Percentiles rank a stretch among this genome's conserved stretches.
Evolutionary conservation across 1,140 invertebrate species (phyloP).

Genomic region (Liolophura sinensis): DNA sequence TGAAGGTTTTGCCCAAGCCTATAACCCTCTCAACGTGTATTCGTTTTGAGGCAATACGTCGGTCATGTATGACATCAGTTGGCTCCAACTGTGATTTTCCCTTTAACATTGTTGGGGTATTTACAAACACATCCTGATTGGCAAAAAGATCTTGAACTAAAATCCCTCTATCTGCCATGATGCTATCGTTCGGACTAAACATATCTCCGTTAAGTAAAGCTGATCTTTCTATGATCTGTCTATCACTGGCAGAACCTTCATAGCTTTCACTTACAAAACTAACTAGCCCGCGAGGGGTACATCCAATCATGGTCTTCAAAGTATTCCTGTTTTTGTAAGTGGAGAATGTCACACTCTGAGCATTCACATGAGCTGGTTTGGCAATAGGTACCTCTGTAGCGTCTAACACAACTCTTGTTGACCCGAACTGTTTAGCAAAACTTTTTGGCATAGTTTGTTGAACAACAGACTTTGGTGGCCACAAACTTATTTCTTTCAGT

Average conservation of each 20-base stretch:
- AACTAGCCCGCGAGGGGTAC: constrained; percentile 14
- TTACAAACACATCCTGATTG: constrained; percentile 16
- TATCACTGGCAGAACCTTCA: constrained; percentile 17
- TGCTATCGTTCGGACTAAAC: constrained; percentile 18
- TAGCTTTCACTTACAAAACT: constrained; percentile 16
- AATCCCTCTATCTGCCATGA: constrained; percentile 29
- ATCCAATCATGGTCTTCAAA: constrained; percentile 21
- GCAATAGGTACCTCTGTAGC: constrained; percentile 25
- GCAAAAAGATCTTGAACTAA: constrained; percentile 28
- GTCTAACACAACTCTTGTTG: constrained; percentile 22
- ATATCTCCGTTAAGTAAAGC: constrained; percentile 7
- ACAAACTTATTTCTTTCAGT: constrained; percentile 9
- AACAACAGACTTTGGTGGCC: too few relatives aligned
- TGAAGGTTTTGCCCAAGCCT: constrained; percentile 21
- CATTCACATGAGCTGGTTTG: constrained; percentile 10
- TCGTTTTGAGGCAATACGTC: constrained; percentile 19
- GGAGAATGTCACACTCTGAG: constrained; percentile 22
- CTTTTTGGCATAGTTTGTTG: constrained; percentile 1
- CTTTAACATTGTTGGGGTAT: constrained; percentile 22
- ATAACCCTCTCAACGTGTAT: constrained; percentile 28
- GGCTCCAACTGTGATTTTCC: constrained; percentile 18
- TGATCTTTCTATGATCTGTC: constrained; percentile 22
- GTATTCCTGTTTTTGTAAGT: constrained; percentile 30
- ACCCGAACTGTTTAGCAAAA: constrained; percentile 18
- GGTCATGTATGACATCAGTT: constrained; percentile 18